Percentiles rank a stretch among this genome's conserved stretches.
phyloP scores from a whole-genome alignment of 2,113 vertebrate species.

The Shinisaurus crocodilurus region DNA sequence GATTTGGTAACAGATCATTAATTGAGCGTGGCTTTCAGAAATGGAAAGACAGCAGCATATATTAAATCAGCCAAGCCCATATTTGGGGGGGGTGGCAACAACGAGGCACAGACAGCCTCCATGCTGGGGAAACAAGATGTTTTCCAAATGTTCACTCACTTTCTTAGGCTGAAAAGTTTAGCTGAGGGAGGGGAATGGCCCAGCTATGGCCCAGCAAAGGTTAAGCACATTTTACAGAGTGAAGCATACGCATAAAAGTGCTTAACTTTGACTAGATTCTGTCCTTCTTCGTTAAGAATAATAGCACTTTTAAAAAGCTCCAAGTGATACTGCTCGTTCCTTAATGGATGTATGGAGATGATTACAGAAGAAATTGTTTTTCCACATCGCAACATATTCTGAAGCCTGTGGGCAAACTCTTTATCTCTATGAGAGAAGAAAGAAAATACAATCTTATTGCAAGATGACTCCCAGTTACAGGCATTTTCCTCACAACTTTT shows the following conservation, averaged over 20 bases:
- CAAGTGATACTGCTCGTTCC: background rate
- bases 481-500: constrained; percentile 45
- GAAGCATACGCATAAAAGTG: background rate
- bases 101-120: constrained; percentile 15
- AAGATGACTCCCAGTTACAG: constrained; percentile 56
- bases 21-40: constrained; percentile 25
- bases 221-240: background rate
- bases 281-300: background rate
- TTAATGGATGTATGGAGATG: background rate
- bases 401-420: background rate
- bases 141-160: constrained; percentile 17
- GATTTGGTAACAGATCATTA: constrained; percentile 19
- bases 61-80: background rate
- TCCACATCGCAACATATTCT: background rate
- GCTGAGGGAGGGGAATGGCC: background rate
- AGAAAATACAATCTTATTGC: background rate
- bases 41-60: constrained; percentile 21
- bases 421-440: background rate
- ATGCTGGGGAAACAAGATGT: constrained; percentile 18
- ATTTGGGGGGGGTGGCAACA: constrained; percentile 3
- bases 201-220: background rate
- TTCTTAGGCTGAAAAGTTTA: background rate
- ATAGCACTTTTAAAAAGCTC: background rate
- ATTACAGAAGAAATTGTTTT: background rate
- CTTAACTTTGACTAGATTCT: background rate